Evolutionary conservation across 2,797 vertebrate genomes (phyloP).

Genomic region (Sphenodon punctatus): DNA sequence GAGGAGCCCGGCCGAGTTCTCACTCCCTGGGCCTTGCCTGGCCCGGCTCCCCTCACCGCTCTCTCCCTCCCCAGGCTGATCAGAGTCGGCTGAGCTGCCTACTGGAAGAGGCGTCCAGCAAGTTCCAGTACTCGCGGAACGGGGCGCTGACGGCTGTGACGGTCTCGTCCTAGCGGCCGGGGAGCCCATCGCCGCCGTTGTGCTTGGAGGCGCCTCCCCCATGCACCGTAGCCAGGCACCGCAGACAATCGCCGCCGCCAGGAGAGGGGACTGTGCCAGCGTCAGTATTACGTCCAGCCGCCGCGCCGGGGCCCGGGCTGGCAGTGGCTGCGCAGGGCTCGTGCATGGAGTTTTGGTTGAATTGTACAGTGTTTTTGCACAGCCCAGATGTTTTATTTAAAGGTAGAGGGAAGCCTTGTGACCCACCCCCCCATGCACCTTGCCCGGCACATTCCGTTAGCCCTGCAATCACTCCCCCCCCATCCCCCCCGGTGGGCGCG

Average conservation of each 20-base stretch:
- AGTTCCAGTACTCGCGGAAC: constrained; percentile 91
- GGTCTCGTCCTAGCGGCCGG: constrained; percentile 88
- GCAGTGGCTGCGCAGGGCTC: not conserved
- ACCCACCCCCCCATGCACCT: not conserved
- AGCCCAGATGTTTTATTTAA: constrained; percentile 63
- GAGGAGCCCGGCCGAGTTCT: not conserved
- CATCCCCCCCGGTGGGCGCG: not conserved
- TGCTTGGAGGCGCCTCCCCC: constrained; percentile 57
- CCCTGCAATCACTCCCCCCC: accelerated
- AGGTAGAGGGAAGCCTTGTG: not conserved
- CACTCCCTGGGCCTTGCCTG: not conserved
- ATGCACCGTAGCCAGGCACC: constrained; percentile 56
- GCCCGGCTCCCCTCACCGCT: not conserved
- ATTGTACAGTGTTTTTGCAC: constrained; percentile 72
- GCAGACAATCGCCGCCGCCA: constrained; percentile 55
- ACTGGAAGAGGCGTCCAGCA: constrained; percentile 96
- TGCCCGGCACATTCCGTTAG: not conserved
- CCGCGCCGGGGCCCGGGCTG: constrained; percentile 4
- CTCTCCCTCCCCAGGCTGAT: constrained; percentile 82
- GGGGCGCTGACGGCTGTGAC: constrained; percentile 92
- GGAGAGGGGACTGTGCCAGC: constrained; percentile 56
- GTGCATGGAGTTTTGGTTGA: constrained; percentile 68
- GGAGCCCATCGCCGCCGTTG: constrained; percentile 6
- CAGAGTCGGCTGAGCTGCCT: constrained; percentile 91
- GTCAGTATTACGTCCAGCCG: constrained; percentile 70